A percentile compares a stretch with the other conserved stretches of the same genome.
Evolutionary conservation across 2,888 invertebrate genomes (phyloP).

Genomic region (Stomorhina lunata): DNA sequence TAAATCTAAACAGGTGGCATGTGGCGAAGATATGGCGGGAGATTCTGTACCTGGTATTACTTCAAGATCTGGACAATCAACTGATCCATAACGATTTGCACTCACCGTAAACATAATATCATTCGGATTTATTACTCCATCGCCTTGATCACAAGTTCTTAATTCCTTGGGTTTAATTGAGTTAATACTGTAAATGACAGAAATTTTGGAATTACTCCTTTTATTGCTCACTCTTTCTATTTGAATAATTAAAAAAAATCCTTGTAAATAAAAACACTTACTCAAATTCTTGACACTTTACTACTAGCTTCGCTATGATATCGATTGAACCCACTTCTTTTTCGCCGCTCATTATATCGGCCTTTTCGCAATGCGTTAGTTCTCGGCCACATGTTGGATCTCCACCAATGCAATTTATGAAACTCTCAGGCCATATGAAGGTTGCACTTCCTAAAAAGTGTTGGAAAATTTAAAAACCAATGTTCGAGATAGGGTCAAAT

Average conservation of each 20-base stretch:
- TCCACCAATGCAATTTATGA: conserved; percentile 68
- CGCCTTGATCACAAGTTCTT: conserved; percentile 44
- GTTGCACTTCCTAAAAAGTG: conserved; percentile 65
- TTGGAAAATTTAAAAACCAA: too few relatives aligned
- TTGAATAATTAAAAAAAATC: neutral
- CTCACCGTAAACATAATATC: conserved; percentile 73
- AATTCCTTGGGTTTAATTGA: conserved; percentile 65
- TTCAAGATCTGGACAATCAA: conserved; percentile 66
- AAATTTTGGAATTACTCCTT: too few relatives aligned
- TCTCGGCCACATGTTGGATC: conserved; percentile 69
- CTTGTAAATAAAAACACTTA: conserved; percentile 64
- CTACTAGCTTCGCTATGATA: conserved; percentile 69
- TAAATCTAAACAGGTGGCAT: conserved; percentile 71
- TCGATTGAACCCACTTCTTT: conserved; percentile 68
- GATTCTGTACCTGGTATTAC: conserved; percentile 52
- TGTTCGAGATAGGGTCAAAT: too few relatives aligned
- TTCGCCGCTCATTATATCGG: conserved; percentile 61
- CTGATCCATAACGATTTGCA: conserved; percentile 58
- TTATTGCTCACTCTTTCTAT: too few relatives aligned
- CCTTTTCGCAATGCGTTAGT: conserved; percentile 67
- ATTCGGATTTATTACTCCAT: conserved; percentile 69
- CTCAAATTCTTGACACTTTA: conserved; percentile 72
- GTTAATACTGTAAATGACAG: too few relatives aligned
- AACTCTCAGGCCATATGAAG: conserved; percentile 68
- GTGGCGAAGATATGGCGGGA: conserved; percentile 63